phyloP scores from a whole-genome alignment of 1,140 invertebrate genomes.

The Magallana angulata region DNA sequence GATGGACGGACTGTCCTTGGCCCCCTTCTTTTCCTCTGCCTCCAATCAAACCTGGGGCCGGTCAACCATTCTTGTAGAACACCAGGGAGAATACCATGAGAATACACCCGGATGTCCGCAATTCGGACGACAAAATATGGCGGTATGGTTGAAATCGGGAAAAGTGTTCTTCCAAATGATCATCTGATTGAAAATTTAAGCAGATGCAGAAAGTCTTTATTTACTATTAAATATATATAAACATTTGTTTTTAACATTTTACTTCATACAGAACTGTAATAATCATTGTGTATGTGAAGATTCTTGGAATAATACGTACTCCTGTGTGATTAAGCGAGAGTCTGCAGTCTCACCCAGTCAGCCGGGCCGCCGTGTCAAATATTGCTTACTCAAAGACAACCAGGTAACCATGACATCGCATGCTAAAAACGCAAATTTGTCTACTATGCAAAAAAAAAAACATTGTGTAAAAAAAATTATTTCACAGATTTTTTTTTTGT shows the following conservation, averaged over 20 bases:
- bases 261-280: slow-evolving; percentile 63
- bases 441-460: too few species aligned
- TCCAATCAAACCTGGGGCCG: slow-evolving; percentile 51
- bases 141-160: slow-evolving; percentile 66
- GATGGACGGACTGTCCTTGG: slow-evolving; percentile 86
- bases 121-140: slow-evolving; percentile 68
- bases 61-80: slow-evolving; percentile 85
- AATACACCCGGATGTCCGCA: slow-evolving; percentile 75
- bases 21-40: slow-evolving; percentile 68
- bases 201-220: too few species aligned
- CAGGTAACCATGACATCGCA: slow-evolving; percentile 78
- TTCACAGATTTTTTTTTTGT: too few species aligned
- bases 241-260: neutral
- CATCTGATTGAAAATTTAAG: too few species aligned
- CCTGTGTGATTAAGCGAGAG: slow-evolving; percentile 82
- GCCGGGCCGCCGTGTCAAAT: slow-evolving; percentile 83
- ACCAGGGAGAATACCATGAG: slow-evolving; percentile 86
- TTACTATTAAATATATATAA: too few species aligned
- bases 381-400: slow-evolving; percentile 87
- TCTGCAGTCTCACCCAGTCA: slow-evolving; percentile 81
- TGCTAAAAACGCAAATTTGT: too few species aligned
- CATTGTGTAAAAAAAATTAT: too few species aligned
- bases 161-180: neutral
- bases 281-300: slow-evolving; percentile 74
- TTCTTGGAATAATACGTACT: slow-evolving; percentile 88